Conservation (phyloP, 92 coral and sea anemone species). For the Palythoa heliodiscus region DNA sequence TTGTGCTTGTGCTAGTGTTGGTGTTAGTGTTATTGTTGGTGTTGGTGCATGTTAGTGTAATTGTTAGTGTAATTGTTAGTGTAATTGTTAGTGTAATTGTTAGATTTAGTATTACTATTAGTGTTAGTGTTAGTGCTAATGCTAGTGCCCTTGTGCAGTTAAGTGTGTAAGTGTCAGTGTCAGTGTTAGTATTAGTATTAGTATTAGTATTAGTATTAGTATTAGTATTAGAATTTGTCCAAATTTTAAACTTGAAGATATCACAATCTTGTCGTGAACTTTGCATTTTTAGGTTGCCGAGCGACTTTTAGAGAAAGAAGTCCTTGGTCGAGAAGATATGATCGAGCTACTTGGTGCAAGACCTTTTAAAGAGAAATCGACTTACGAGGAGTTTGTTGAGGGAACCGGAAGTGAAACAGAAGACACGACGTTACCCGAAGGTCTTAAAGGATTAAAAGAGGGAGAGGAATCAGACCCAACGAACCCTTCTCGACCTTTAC, state of each 20-base stretch:
- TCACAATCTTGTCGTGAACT: not conserved
- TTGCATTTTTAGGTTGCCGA: conserved; percentile 73
- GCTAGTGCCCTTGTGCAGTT: too few species aligned
- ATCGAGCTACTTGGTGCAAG: conserved; percentile 92
- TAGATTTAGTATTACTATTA: too few species aligned
- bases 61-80: too few species aligned
- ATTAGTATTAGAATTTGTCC: too few species aligned
- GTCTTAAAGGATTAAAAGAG: conserved; percentile 86
- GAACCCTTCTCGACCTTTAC: conserved; percentile 32
- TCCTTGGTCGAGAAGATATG: conserved; percentile 96
- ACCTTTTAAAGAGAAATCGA: conserved; percentile 97
- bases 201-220: too few species aligned
- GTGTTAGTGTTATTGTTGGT: too few species aligned
- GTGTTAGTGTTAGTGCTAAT: too few species aligned
- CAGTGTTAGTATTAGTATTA: too few species aligned
- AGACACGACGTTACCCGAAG: conserved; percentile 95
- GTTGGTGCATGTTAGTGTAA: too few species aligned
- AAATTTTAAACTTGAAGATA: not conserved
- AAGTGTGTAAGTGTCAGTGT: too few species aligned
- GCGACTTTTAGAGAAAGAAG: conserved; percentile 89
- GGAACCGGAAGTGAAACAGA: conserved; percentile 98
- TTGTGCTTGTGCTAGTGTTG: too few species aligned
- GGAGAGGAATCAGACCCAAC: conserved; percentile 39
- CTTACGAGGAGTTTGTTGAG: conserved; percentile 97
- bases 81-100: too few species aligned